Percentiles rank a stretch among this genome's conserved stretches.
phyloP scores from a whole-genome alignment of 2,113 vertebrate genomes.

The Edolisoma coerulescens region DNA sequence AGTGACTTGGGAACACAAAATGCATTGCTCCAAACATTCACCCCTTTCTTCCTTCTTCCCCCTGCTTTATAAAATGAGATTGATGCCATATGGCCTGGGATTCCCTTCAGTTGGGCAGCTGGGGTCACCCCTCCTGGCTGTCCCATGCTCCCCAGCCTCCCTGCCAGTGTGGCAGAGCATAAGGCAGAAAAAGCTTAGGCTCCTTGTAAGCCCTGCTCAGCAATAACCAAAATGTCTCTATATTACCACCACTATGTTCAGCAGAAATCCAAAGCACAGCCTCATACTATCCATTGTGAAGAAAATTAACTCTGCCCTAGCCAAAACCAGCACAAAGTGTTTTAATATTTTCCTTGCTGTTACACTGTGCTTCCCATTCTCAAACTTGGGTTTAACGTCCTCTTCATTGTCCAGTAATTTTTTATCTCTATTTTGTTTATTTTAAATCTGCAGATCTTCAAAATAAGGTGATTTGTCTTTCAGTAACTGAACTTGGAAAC shows the following conservation, averaged over 20 bases:
- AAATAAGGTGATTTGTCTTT: neutral
- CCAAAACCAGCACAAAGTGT: neutral
- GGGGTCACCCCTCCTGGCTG: neutral
- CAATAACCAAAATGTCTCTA: neutral
- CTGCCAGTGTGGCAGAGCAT: fast-evolving
- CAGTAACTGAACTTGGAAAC: neutral
- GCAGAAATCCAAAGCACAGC: neutral
- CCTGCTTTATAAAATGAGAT: neutral
- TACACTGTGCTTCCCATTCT: neutral
- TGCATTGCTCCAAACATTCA: neutral
- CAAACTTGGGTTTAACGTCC: neutral
- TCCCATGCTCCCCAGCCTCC: neutral
- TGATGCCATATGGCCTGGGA: neutral
- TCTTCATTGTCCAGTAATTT: neutral
- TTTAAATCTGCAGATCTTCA: neutral
- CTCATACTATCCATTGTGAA: fast-evolving
- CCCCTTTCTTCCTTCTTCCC: neutral
- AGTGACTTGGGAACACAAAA: neutral
- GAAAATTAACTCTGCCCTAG: neutral
- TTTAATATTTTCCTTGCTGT: neutral
- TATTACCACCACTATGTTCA: neutral
- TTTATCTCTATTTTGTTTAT: neutral
- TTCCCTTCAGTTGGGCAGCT: neutral
- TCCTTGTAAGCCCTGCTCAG: neutral
- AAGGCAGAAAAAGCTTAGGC: neutral